These are phyloP conservation scores for Ferrisia virgata DNA, from an alignment of 2,888 invertebrate genomes.

Conservation along the genomic window DNA sequence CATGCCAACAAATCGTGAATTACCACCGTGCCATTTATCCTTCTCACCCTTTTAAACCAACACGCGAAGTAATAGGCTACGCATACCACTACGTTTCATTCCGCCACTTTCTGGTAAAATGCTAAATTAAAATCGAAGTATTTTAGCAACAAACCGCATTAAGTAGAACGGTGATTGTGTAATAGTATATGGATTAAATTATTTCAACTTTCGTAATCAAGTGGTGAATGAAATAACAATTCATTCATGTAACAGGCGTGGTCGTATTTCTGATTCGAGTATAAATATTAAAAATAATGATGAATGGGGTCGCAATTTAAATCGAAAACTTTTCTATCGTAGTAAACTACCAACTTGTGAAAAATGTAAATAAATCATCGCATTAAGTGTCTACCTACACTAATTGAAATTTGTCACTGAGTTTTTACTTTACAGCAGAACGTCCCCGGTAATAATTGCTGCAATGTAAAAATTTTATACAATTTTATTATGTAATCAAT, in stretches of 20 bases:
- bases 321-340: too few relatives aligned
- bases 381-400: background rate
- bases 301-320: background rate
- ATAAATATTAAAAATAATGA: background rate
- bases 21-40: background rate
- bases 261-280: background rate
- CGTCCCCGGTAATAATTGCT: too few relatives aligned
- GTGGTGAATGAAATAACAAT: background rate
- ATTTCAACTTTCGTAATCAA: background rate
- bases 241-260: background rate
- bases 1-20: constrained; percentile 22
- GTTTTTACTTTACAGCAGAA: too few relatives aligned
- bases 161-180: background rate
- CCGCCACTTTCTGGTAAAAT: background rate
- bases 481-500: too few relatives aligned
- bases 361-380: too few relatives aligned
- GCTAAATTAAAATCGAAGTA: constrained; percentile 11
- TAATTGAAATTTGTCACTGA: too few relatives aligned
- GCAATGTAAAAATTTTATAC: too few relatives aligned
- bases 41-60: constrained; percentile 10
- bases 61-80: background rate
- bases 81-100: background rate
- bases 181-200: background rate
- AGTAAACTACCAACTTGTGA: too few relatives aligned
- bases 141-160: background rate